Evolutionary conservation across 2,797 vertebrate species (phyloP).

Genomic region (Antrozous pallidus): DNA sequence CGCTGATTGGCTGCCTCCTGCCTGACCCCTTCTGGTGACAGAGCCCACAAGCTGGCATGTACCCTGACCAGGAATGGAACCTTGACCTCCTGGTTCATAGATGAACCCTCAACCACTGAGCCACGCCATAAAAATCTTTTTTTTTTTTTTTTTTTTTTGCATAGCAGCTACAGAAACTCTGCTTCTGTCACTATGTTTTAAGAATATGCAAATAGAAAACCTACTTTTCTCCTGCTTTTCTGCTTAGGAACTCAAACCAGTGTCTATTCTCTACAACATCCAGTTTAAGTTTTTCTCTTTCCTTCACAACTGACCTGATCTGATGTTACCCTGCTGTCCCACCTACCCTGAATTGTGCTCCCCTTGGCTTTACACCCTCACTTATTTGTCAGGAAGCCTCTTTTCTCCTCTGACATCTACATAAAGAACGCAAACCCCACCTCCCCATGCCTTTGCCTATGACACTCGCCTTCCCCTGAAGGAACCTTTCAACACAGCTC

Average conservation of each 20-base stretch:
- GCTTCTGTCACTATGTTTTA: neutral
- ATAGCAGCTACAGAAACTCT: neutral
- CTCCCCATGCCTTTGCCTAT: neutral
- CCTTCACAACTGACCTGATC: too few relatives aligned
- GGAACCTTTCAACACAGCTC: neutral
- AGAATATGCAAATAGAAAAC: neutral
- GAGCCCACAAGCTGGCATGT: too few relatives aligned
- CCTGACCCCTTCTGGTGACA: too few relatives aligned
- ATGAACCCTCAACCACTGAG: too few relatives aligned
- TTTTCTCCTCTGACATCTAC: accelerated
- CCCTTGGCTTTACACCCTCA: neutral
- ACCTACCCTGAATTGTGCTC: neutral
- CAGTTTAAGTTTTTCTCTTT: neutral
- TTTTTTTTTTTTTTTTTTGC: neutral
- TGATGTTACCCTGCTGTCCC: neutral
- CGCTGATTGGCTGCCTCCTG: too few relatives aligned
- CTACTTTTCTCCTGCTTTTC: neutral
- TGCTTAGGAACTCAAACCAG: neutral
- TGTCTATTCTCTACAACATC: neutral
- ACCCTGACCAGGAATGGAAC: too few relatives aligned
- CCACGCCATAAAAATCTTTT: neutral
- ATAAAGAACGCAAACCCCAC: neutral
- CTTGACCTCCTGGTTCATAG: too few relatives aligned
- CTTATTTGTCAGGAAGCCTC: neutral
- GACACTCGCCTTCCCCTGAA: neutral